Base-by-base conservation (phyloP, 1,140 invertebrate genomes). In the Leptestheria dahalacensis region DNA sequence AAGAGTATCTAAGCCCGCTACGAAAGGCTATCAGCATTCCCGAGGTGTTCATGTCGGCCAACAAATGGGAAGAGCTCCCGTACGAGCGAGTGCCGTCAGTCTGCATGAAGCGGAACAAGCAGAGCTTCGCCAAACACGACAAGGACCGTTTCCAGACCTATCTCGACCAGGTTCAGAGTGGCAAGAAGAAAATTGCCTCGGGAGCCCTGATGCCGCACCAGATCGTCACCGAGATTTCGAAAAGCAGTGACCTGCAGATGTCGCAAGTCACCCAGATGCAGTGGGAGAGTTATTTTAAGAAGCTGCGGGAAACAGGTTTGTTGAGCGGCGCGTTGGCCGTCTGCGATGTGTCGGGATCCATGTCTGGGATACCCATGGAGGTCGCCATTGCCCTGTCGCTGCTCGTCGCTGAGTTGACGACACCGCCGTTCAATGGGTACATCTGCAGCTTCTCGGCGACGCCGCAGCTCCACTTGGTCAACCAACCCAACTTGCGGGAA, bases 341-440 rank as follows among this genome's bases (percentile, higher is more conserved):
- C 18, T 64, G 63, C 47, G 64, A 64, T 49, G 63, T 64, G n/a
- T 61, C 53, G 21, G 63, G 63, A 11, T 65, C 63, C 10, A 64
- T 65, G 63, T 0, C 2, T 10, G 64, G 64, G 4, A 50, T 50
- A 0, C 64, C 64, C 20, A 65, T 65, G 61, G 9, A 33, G 46
- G 64, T 54, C 6, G 64, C 64, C 0, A 46, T 65, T 0, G 64
- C 62, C 0, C 54, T 65, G 1, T 64, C 64, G 18, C 50, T 65
- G 6, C 57, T 65, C 15, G 61, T 63, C 1, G 62, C 64, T 50
- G 41, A 41, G 2, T 29, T 64, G 41, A 58, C 33, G 29, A 28
- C 48, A 3, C n/a, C 28, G 4, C 63, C 63, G 1, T 65, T 63
- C 62, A 64, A 64, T 21, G 24, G n/a, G 0, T 25, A 64, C 21